phyloP scores from a whole-genome alignment of 30 jellyfish, hydroid and myxozoan species.

The Turritopsis rubra region DNA sequence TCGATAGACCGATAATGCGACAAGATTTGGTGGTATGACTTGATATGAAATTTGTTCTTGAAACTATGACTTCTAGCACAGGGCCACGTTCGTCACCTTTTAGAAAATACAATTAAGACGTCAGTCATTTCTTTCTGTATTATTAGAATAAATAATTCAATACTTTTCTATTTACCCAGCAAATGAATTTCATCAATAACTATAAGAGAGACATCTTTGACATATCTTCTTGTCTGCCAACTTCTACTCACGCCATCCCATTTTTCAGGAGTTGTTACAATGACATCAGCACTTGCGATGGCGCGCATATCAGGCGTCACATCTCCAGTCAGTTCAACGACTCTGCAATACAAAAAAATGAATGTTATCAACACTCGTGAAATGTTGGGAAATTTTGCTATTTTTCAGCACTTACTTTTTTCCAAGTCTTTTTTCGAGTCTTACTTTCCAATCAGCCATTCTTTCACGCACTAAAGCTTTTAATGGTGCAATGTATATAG shows the following conservation, averaged over 20 bases:
- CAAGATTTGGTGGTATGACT: constrained; percentile 71
- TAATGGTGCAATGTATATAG: constrained; percentile 95
- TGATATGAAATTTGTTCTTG: constrained; percentile 89
- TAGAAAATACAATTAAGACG: background rate
- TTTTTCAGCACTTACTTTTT: constrained; percentile 58
- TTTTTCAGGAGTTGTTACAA: constrained; percentile 99
- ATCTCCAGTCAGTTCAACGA: constrained; percentile 98
- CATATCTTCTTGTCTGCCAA: constrained; percentile 98
- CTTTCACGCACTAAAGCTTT: constrained; percentile 96
- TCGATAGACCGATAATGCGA: constrained; percentile 91
- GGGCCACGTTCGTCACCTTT: constrained; percentile 98
- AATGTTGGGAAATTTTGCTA: background rate
- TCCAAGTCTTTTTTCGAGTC: constrained; percentile 70
- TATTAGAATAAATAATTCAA: background rate
- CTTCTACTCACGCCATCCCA: constrained; percentile 99
- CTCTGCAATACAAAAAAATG: constrained; percentile 37
- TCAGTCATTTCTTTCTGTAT: background rate
- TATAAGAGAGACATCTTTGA: constrained; percentile 69
- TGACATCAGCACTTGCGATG: constrained; percentile 87
- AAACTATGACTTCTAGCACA: constrained; percentile 92
- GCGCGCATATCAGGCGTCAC: constrained; percentile 98
- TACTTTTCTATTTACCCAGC: constrained; percentile 14
- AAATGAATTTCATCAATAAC: constrained; percentile 96
- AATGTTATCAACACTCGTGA: background rate
- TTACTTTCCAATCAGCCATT: constrained; percentile 85